Base-by-base conservation (phyloP, 1,140 invertebrate species). In the Scaptomyza graminum region DNA sequence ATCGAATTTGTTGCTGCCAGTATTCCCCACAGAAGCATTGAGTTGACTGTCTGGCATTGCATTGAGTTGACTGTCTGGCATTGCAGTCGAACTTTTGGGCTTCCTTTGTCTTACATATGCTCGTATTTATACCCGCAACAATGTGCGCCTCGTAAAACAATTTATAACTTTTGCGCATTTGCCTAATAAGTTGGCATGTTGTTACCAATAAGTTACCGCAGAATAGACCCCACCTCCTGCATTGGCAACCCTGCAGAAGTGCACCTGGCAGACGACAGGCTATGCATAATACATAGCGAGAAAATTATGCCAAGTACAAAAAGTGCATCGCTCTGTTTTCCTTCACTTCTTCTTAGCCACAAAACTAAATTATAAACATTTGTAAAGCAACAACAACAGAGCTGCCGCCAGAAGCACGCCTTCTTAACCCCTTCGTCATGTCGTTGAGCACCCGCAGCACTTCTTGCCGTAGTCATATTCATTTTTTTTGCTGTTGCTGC, bases 131-230 rank as follows among this genome's bases (percentile, higher is more conserved):
- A 44, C 57, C 72, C 59, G 60, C 64, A 76, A 77, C 82, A 87
- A 74, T 74, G 81, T 84, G 74, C 77, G 77, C 82, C 81, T 87
- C 80, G 81, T 87, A 80, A 81, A 85, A 85, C 81, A 85, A 85
- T 85, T 87, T 87, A 85, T 87, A 85, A 85, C 81, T n/a, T 87
- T 85, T 85, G 81, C 82, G 81, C 78, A 81, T 78, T 87, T 85
- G 82, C 82, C 82, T 85, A 85, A 87, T 85, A 85, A 87, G 82
- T 85, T 85, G 82, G 78, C 82, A 87, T 87, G 82, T 85, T 85
- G 82, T 87, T 82, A 83, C 82, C 82, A 85, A 85, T 85, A 85
- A 87, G 78, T 85, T 85, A 83, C 79, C 78, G 82, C 82, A 63
- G 64, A 66, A 65, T 13, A 51, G 37, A 51, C 39, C 28, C 16